Conservation (phyloP, 2,797 vertebrate species). For the Momotus momota region DNA sequence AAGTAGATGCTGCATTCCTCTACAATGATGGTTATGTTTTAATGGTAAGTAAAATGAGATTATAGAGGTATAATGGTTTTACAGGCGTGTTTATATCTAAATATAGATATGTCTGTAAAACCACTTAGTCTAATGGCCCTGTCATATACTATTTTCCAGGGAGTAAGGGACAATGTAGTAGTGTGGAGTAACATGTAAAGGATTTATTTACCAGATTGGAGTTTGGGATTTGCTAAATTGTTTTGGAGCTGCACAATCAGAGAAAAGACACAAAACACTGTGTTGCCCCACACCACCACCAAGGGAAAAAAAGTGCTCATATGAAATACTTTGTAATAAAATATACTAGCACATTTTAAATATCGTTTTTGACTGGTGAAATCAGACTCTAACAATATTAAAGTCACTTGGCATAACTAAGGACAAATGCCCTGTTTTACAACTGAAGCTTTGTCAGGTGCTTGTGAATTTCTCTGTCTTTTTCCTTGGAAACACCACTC, state of each 20-base stretch:
- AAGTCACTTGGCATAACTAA: background rate
- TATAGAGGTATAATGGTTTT: conserved; percentile 38
- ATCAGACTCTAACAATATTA: background rate
- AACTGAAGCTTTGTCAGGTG: background rate
- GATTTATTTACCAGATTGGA: background rate
- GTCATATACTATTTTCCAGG: conserved; percentile 69
- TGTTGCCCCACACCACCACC: background rate
- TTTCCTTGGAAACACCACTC: background rate
- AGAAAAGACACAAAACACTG: background rate
- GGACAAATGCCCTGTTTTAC: background rate
- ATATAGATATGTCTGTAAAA: conserved; percentile 46
- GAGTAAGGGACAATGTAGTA: background rate
- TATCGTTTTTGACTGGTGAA: background rate
- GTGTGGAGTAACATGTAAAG: background rate
- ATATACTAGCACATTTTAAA: background rate
- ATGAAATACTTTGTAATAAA: background rate
- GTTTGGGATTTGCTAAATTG: background rate
- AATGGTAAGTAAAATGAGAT: conserved; percentile 41
- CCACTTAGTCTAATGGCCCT: background rate
- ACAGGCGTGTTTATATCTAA: conserved; percentile 47
- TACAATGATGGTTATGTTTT: background rate
- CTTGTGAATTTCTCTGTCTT: background rate
- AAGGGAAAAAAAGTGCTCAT: background rate
- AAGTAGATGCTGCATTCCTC: conserved; percentile 3
- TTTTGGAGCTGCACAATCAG: background rate